Percentiles rank a stretch among this genome's conserved stretches.
phyloP scores from a whole-genome alignment of 2,797 vertebrate species.

The Myotis planiceps region DNA sequence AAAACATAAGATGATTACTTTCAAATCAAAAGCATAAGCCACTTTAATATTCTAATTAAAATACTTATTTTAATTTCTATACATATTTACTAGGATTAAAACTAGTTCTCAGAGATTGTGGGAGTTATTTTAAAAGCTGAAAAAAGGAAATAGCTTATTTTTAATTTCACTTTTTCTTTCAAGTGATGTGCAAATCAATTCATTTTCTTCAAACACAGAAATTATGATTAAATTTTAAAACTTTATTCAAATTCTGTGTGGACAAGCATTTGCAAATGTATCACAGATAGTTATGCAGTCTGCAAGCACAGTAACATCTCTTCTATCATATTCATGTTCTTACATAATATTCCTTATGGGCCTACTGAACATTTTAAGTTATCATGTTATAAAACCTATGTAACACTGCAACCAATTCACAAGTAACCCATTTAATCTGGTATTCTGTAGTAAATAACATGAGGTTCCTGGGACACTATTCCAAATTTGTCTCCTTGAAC shows the following conservation, averaged over 20 bases:
- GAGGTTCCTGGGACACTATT: constrained; percentile 89
- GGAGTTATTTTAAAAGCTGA: constrained; percentile 16
- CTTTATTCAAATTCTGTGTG: constrained; percentile 29
- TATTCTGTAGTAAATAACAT: constrained; percentile 88
- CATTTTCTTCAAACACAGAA: constrained; percentile 33
- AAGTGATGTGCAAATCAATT: not conserved
- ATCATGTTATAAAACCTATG: constrained; percentile 62
- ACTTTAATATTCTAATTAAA: constrained; percentile 27
- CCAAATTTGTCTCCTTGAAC: constrained; percentile 91
- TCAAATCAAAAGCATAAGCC: not conserved
- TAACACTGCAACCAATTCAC: constrained; percentile 71
- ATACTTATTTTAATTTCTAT: constrained; percentile 8
- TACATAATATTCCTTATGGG: not conserved
- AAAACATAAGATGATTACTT: constrained; percentile 7
- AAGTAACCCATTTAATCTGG: constrained; percentile 86
- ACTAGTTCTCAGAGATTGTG: constrained; percentile 16
- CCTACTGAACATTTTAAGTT: constrained; percentile 35
- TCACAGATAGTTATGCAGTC: not conserved
- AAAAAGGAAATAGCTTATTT: constrained; percentile 27
- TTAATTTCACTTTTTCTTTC: not conserved
- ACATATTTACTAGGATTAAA: not conserved
- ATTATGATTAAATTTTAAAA: constrained; percentile 1
- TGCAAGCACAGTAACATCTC: constrained; percentile 40
- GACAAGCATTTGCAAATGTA: not conserved
- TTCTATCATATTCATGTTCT: not conserved